Percentiles rank a stretch among this genome's conserved stretches.
phyloP scores from a whole-genome alignment of 2,888 invertebrate species.

The Ceratothoa steindachneri region DNA sequence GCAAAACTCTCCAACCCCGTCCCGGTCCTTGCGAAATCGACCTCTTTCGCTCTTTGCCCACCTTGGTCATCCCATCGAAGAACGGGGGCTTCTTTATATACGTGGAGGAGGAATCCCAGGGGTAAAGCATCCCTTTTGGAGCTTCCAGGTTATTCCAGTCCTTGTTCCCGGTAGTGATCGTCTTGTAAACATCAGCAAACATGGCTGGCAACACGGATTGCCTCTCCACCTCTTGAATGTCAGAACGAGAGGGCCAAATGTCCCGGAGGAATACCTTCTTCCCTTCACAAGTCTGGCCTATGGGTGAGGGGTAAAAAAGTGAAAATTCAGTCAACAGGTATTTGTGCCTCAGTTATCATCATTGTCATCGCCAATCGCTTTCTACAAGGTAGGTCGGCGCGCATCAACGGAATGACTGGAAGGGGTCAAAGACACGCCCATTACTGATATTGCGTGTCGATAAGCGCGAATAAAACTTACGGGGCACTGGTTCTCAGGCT shows the following conservation, averaged over 20 bases:
- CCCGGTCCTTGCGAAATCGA: no score
- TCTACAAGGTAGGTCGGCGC: no score
- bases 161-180: constrained; percentile 66
- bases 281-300: constrained; percentile 66
- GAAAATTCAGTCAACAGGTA: no score
- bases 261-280: constrained; percentile 77
- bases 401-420: no score
- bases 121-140: constrained; percentile 77
- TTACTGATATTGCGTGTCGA: no score
- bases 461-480: no score
- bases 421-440: no score
- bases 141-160: constrained; percentile 79
- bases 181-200: constrained; percentile 87
- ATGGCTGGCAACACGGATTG: constrained; percentile 88
- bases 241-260: constrained; percentile 88
- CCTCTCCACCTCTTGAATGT: constrained; percentile 85
- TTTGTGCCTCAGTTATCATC: no score
- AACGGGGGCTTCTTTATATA: constrained; percentile 96
- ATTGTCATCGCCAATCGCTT: not conserved
- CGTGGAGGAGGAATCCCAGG: constrained; percentile 84
- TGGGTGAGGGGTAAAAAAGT: not conserved
- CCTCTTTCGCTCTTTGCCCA: no score
- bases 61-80: constrained; percentile 76
- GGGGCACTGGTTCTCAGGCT: no score
- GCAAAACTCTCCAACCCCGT: no score